Percentiles rank a stretch among this genome's conserved stretches.
These are phyloP conservation scores for Aspidiotus destructor DNA, from an alignment of 2,888 invertebrate genomes.

Conservation along the genomic window DNA sequence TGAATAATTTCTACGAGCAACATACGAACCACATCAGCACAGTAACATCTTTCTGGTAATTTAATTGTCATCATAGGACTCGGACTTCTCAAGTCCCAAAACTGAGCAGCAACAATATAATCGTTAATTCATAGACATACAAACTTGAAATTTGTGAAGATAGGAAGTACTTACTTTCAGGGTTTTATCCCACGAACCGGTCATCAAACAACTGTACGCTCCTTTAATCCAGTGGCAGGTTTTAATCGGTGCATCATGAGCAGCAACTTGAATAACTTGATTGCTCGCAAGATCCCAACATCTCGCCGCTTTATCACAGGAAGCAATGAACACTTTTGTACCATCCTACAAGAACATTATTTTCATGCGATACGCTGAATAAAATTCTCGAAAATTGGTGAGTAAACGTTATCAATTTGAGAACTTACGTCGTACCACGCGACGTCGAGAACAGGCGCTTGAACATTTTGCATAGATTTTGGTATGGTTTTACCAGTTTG, in stretches of 20 bases:
- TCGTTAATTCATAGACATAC: neutral
- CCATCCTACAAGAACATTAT: slow-evolving; percentile 49
- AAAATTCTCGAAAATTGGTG: no score
- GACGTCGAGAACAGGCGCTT: slow-evolving; percentile 90
- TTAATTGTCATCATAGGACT: slow-evolving; percentile 82
- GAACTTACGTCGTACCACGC: slow-evolving; percentile 74
- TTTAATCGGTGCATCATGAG: slow-evolving; percentile 91
- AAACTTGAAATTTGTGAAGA: no score
- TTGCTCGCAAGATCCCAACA: slow-evolving; percentile 89
- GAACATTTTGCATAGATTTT: slow-evolving; percentile 92
- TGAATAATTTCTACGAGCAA: no score
- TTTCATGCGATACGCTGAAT: no score
- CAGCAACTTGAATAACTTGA: slow-evolving; percentile 80
- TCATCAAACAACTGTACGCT: slow-evolving; percentile 94
- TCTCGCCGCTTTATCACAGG: slow-evolving; percentile 85
- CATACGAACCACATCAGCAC: slow-evolving; percentile 74
- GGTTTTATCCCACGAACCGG: slow-evolving; percentile 97
- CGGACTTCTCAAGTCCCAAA: slow-evolving; percentile 92
- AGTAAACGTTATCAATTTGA: neutral
- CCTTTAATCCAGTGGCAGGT: slow-evolving; percentile 97
- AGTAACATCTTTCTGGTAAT: slow-evolving; percentile 89
- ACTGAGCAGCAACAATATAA: slow-evolving; percentile 48
- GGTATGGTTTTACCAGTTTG: slow-evolving; percentile 85
- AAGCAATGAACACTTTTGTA: slow-evolving; percentile 80
- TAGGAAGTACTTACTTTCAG: slow-evolving; percentile 53